Evolutionary conservation across 1,140 invertebrate genomes (phyloP), one percentile per base, ranked within the genome.

Genomic region (Drosophila yakuba): DNA sequence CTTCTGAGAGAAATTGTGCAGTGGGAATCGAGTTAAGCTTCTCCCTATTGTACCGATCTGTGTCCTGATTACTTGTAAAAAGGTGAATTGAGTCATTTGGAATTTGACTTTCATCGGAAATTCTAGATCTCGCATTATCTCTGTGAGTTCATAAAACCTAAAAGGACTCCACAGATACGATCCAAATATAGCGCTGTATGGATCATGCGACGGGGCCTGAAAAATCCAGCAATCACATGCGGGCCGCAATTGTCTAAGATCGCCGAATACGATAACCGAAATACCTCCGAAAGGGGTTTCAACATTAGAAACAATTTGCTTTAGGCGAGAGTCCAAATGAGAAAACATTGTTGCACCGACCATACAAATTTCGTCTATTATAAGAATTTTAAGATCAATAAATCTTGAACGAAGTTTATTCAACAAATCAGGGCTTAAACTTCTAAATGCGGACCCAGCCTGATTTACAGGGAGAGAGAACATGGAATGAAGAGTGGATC

Each of bases 121-220:
- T 17, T 17, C 17, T 17, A 17, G 17, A 17, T 17, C 17, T 17
- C 17, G 17, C 17, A 17, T 17, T 17, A 17, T 67, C 17, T 73
- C 56, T 5, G 44, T 73, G n/a, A 67, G 55, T 38, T 17, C 62
- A 41, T 60, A 73, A 48, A 55, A 41, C 5, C 39, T 41, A 43
- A 20, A 44, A 20, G 15, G 15, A 8, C 41, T 44, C 41, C 15
- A 44, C 3, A 44, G 41, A 14, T 44, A 17, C 2, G 41, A 10
- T 44, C 8, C 41, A 44, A 44, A 44, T 44, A 44, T 44, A 44
- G 15, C 15, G 5, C 41, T 44, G 41, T 8, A 44, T 44, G 2
- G 20, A 20, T 20, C 39, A 15, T n/a, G 39, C 39, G 14, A 15
- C 38, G 38, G 38, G 12, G 20, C 20, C 20, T 20, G 20, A 20